Percentiles rank a stretch among this genome's conserved stretches.
These are phyloP conservation scores for Formicarius rufipectus DNA, from an alignment of 2,113 vertebrate species.

Conservation along the genomic window DNA sequence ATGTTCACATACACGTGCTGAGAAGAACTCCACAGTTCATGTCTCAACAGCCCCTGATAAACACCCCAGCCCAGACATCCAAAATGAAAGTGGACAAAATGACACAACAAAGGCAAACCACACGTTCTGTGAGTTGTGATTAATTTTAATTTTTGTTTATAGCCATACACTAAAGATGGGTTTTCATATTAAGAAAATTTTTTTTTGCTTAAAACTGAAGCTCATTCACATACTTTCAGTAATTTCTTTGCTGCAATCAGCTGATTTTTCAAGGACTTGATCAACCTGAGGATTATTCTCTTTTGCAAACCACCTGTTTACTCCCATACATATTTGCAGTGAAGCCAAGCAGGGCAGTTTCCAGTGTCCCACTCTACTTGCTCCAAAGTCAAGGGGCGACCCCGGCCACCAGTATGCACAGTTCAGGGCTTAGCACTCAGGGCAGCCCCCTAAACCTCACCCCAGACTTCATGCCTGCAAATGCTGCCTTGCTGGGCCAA, in stretches of 20 bases:
- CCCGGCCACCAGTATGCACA: neutral
- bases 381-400: neutral
- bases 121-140: constrained; percentile 55
- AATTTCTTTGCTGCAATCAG: constrained; percentile 1
- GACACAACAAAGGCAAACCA: constrained; percentile 54
- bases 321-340: neutral
- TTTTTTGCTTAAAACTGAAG: constrained; percentile 11
- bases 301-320: neutral
- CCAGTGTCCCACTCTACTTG: neutral
- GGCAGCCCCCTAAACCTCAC: neutral
- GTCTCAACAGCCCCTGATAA: neutral
- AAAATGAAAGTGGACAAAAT: constrained; percentile 9
- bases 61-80: neutral
- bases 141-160: constrained; percentile 74
- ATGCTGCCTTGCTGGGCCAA: neutral
- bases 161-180: constrained; percentile 69
- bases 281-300: constrained; percentile 3
- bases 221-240: constrained; percentile 27
- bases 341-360: neutral
- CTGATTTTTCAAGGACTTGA: constrained; percentile 26
- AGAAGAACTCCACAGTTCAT: neutral
- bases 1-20: accelerated
- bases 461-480: neutral
- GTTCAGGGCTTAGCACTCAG: neutral
- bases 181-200: constrained; percentile 36